Base-by-base conservation (phyloP, 2,113 vertebrate species). In the Syrmaticus mikado region DNA sequence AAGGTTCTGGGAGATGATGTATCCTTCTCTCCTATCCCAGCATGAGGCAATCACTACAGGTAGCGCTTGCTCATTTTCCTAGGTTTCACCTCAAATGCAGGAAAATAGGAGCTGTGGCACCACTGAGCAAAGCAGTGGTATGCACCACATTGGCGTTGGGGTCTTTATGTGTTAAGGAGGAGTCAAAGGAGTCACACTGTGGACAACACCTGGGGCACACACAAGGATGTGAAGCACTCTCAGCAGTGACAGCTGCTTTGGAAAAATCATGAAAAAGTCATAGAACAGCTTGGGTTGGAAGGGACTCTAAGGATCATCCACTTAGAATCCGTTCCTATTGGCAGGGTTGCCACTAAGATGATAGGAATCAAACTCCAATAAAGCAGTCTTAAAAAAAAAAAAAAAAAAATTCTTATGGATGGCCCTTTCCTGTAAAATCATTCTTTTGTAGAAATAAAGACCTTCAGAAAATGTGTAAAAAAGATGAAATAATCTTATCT, bases 321-420 rank as follows among this genome's bases (percentile, higher is more conserved):
- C 16, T 57, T 32, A 6, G 17, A 32, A 32, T 14, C 30, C 53
- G 4, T 19, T 55, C 27, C 53, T 30, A 3, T 30, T 57, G 53
- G 53, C 30, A 53, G 52, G 27, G 27, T 30, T 53, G 52, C 52
- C 27, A 28, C 52, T 53, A 30, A 53, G 28, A 53, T 27, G 7
- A 30, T 40, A 18, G 45, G 67, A 65, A 66, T 57, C 65, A 22
- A 85, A 68, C 21, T 64, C 15, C 62, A 36, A 1, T 25, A 11
- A 78, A 87, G 62, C 1, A 48, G 6, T 60, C 17, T 77, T 76
- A 41, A 72, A 65, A 86, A 88, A 76, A 1, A 17, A 57, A 58
- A 88, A 76, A 1, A 32, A 19, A 32, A 1, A 4, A 0, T 0
- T 34, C n/a, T 10, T 14, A 19, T 34, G 38, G 36, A 40, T 36